Conservation (phyloP, 2,113 vertebrate species). For the Coturnix japonica region DNA sequence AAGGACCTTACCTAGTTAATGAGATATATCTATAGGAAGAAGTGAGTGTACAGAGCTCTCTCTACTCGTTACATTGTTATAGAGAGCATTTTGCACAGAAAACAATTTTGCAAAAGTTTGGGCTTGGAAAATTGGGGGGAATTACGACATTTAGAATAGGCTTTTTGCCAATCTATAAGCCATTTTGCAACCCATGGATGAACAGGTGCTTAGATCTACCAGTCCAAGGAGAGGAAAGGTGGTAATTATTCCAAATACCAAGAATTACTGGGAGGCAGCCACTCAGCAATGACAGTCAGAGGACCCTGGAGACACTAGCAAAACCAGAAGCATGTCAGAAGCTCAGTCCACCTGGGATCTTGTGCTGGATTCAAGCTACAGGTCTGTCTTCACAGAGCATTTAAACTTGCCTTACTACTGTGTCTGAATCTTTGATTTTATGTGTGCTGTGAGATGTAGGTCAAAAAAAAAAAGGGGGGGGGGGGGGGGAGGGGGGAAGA, state of each 20-base stretch:
- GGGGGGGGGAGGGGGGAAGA: no score
- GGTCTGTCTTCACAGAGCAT: neutral
- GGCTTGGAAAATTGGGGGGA: neutral
- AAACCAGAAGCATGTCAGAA: conserved; percentile 8
- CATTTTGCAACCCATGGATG: neutral
- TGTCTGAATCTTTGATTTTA: neutral
- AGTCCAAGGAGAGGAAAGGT: neutral
- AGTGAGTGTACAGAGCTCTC: neutral
- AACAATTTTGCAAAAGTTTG: neutral
- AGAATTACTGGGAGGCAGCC: neutral
- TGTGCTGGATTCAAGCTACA: neutral
- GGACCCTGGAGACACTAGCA: neutral
- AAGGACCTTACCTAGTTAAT: neutral
- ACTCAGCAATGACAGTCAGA: neutral
- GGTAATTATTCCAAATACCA: neutral
- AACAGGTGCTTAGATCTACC: neutral
- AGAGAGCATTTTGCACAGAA: neutral
- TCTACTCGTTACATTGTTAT: neutral
- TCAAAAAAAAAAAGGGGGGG: neutral
- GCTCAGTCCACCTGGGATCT: neutral
- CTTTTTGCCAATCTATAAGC: neutral
- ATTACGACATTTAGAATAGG: neutral
- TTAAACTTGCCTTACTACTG: neutral
- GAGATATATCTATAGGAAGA: neutral
- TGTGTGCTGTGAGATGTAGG: neutral